Base-by-base conservation (phyloP, 2,113 vertebrate species). In the Thermophis baileyi region DNA sequence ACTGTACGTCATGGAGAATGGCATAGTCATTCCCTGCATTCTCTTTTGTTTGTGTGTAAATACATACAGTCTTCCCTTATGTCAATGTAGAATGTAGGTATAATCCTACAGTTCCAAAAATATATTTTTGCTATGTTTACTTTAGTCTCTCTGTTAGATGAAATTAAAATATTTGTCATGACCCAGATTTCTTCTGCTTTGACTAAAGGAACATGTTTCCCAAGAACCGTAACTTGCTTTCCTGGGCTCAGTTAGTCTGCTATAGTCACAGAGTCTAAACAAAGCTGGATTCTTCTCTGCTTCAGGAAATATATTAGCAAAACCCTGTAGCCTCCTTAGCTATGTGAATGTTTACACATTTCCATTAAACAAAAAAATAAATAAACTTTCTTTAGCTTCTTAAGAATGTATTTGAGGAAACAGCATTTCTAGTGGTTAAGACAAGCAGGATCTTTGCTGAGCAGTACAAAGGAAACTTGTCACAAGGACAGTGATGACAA, bases 301-400 rank as follows among this genome's bases (percentile, higher is more conserved):
- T 92, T 91, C 93, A 95, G 88, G 94, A 95, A 95, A 95, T 93
- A 95, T 95, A 95, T 88, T 92, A 91, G 53, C n/a, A 91, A 85
- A 91, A 4, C 51, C 87, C 85, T 94, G 93, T 94, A 93, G 93
- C 94, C 96, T 96, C 95, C 95, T 95, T 93, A 94, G 90, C 57
- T 91, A 90, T 88, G 94, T 89, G 85, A 86, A 63, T 89, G 88
- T 89, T 94, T 96, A 94, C 35, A 91, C 87, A 93, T 53, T n/a
- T 55, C 88, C 55, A 89, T 94, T 91, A 85, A 91, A 92, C 86
- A 88, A 88, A 69, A 35, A 69, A 69, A 60, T 54, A 54, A 74
- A 81, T n/a, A 63, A 69, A 90, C 46, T 49, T 20, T 85, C 16
- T 94, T 94, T 95, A 53, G 93, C 86, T 94, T 95, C 93, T 92